Base-by-base conservation (phyloP, 2,888 invertebrate species). In the Sarcophaga caerulescens region DNA sequence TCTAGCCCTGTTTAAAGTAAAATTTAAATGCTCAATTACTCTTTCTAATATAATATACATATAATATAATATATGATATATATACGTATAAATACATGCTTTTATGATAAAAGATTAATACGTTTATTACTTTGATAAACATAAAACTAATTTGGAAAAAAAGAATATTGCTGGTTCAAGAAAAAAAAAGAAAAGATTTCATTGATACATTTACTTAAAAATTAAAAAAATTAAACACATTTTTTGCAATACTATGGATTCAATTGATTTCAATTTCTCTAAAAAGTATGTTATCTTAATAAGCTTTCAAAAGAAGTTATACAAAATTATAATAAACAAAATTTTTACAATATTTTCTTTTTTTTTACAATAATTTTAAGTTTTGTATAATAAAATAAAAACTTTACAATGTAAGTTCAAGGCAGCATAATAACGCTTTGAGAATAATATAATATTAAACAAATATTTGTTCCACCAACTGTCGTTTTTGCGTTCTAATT, bases 1-100 rank as follows among this genome's bases (percentile, higher is more conserved):
- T 84, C 87, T 47, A 86, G 84, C 68, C 83, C 87, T 70, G 87
- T 84, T 59, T 89, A 88, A 87, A 74, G 66, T 82, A 63, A 70
- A 35, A 59, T 59, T 19, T 10, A 52, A 45, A 62, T 57, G 68
- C 63, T 65, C 35, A 52, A 70, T 81, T 62, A 80, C 65, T 59
- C 60, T 62, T 68, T 62, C 74, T 78, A 57, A 68, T 44, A 23
- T 14, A 21, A 66, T 57, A 75, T 65, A 85, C 65, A 23, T 73
- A 62, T n/a, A n/a, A n/a, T n/a, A n/a, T n/a, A n/a, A n/a, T n/a
- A n/a, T 74, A 71, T 68, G 19, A 57, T 71, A 66, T 57, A 66
- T 65, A 82, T 23, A 71, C 57, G 69, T 70, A 76, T 70, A 45
- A 74, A 77, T 59, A 66, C 3, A 80, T 73, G 76, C 44, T 47